Evolutionary conservation across 2,797 vertebrate genomes (phyloP).

Genomic region (Apodemus agrarius): DNA sequence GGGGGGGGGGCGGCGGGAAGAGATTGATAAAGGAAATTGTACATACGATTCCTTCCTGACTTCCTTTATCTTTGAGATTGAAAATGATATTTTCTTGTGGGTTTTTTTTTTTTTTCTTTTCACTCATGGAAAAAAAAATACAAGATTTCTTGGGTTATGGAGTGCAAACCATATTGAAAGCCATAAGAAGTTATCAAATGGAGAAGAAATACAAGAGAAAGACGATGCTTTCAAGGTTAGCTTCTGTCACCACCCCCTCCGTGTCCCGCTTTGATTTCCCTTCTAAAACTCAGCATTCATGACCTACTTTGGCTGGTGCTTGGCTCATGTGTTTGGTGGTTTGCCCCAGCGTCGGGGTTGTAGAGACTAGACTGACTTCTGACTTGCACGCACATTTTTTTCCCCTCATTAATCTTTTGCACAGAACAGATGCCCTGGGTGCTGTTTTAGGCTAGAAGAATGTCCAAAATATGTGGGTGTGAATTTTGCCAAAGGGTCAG

Average conservation of each 20-base stretch:
- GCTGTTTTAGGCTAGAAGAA: slow-evolving; percentile 73
- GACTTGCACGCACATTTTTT: slow-evolving; percentile 54
- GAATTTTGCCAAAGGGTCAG: slow-evolving; percentile 75
- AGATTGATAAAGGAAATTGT: background rate
- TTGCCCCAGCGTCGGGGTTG: background rate
- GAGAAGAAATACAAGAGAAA: background rate
- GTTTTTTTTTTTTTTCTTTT: background rate
- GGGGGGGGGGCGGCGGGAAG: background rate
- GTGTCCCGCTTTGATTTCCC: background rate
- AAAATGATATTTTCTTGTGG: slow-evolving; percentile 32
- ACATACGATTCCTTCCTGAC: background rate
- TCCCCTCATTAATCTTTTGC: slow-evolving; percentile 56
- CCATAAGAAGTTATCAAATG: slow-evolving; percentile 13
- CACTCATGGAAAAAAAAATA: background rate
- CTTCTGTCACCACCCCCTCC: background rate
- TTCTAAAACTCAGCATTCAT: background rate
- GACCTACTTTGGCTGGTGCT: background rate
- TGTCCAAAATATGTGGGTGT: slow-evolving; percentile 78
- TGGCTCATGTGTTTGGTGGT: background rate
- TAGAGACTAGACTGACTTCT: slow-evolving; percentile 31
- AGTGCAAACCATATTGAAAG: slow-evolving; percentile 44
- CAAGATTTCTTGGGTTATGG: background rate
- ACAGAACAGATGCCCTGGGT: slow-evolving; percentile 71
- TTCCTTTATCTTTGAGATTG: background rate
- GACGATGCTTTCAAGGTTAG: background rate